These are phyloP conservation scores for Nasonia longicornis DNA, from an alignment of 1,140 invertebrate genomes.

Conservation along the genomic window DNA sequence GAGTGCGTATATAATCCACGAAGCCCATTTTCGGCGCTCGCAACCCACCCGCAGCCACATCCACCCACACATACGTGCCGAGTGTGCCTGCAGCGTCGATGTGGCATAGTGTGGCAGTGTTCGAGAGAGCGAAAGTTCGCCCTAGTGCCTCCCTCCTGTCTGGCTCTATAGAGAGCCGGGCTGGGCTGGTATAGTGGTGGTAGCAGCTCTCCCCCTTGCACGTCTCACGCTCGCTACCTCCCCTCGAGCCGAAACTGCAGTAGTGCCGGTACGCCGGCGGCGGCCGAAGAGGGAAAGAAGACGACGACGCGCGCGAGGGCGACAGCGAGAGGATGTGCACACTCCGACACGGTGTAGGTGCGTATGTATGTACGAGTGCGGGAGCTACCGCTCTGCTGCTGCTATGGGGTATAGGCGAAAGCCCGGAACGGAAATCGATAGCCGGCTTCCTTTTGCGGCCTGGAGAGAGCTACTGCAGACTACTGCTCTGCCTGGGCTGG, in stretches of 20 bases:
- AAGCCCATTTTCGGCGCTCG: background rate
- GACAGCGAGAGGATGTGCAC: constrained; percentile 7
- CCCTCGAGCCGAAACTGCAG: constrained; percentile 22
- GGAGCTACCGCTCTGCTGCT: background rate
- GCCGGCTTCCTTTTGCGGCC: constrained; percentile 38
- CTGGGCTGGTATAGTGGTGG: background rate
- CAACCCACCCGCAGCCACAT: background rate
- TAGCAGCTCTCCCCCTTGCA: background rate
- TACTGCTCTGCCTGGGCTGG: constrained; percentile 14
- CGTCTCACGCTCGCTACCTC: background rate
- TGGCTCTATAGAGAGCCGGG: constrained; percentile 34
- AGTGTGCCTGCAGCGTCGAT: constrained; percentile 44
- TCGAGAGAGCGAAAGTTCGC: constrained; percentile 69
- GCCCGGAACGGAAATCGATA: constrained; percentile 34
- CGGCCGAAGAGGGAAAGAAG: background rate
- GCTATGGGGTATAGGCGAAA: background rate
- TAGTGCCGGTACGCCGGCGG: constrained; percentile 8
- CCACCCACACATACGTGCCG: background rate
- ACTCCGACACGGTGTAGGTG: too few species aligned
- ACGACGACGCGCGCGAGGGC: background rate
- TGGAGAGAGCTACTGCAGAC: constrained; percentile 9
- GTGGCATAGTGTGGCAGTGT: constrained; percentile 59
- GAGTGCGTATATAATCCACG: background rate
- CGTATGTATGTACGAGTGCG: too few species aligned
- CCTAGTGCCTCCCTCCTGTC: constrained; percentile 68